Conservation (phyloP, 1,140 invertebrate species). For the Lordiphosa clarofinis region DNA sequence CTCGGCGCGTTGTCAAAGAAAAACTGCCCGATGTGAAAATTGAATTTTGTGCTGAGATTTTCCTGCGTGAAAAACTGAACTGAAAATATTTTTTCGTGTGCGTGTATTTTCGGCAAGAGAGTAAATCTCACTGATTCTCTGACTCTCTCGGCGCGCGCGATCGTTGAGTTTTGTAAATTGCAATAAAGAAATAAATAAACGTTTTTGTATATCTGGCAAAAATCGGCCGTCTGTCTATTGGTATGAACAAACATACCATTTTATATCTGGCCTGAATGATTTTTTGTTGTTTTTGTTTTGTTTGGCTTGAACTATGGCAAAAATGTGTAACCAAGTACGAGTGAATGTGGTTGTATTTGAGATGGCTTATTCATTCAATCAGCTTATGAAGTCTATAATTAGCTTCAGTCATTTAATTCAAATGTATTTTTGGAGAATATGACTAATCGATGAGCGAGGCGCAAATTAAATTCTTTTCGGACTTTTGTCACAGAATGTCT, state of each 20-base stretch:
- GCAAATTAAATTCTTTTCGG: too few relatives aligned
- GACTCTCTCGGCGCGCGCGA: constrained; percentile 10
- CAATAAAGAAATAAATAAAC: constrained; percentile 60
- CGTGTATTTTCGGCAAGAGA: constrained; percentile 29
- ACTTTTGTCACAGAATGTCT: constrained; percentile 7
- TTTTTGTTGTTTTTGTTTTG: neutral
- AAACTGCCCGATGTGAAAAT: constrained; percentile 65
- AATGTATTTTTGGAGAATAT: constrained; percentile 29
- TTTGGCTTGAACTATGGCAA: too few relatives aligned
- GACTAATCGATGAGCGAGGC: constrained; percentile 41
- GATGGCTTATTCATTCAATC: constrained; percentile 15
- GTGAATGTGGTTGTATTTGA: constrained; percentile 17
- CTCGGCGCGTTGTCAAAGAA: constrained; percentile 76
- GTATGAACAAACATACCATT: neutral
- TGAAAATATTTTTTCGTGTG: constrained; percentile 14
- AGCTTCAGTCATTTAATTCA: constrained; percentile 26
- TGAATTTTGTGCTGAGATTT: constrained; percentile 56
- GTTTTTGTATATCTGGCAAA: constrained; percentile 42
- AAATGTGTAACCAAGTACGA: constrained; percentile 25
- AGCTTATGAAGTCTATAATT: constrained; percentile 28
- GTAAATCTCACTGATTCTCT: constrained; percentile 1
- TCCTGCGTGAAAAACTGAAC: constrained; percentile 44
- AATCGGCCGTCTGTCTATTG: constrained; percentile 40
- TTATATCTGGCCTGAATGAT: constrained; percentile 5
- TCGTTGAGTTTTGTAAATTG: constrained; percentile 59